Percentiles rank a stretch among this genome's conserved stretches.
These are phyloP conservation scores for Callospermophilus lateralis DNA, from an alignment of 2,113 vertebrate genomes.

Conservation along the genomic window DNA sequence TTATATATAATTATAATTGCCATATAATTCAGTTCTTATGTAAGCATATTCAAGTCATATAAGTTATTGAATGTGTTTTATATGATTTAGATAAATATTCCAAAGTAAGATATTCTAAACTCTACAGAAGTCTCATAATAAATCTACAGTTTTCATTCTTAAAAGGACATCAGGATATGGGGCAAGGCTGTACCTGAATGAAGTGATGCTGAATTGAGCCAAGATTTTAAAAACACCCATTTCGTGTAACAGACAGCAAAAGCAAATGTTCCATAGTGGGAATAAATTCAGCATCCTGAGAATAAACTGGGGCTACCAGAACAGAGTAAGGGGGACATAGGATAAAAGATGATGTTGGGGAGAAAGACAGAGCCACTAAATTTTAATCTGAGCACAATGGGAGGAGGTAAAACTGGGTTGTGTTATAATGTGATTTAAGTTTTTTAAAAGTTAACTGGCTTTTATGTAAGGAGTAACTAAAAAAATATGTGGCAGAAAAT, in stretches of 20 bases:
- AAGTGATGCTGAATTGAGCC: not conserved
- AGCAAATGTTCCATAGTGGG: not conserved
- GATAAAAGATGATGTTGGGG: not conserved
- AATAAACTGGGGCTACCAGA: not conserved
- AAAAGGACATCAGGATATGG: not conserved
- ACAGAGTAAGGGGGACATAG: not conserved
- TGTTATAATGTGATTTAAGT: constrained; percentile 31
- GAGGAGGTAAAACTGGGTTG: not conserved
- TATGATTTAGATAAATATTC: not conserved
- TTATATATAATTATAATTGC: not conserved
- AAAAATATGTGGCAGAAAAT: not conserved
- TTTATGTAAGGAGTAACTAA: constrained; percentile 31
- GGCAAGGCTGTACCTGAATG: not conserved
- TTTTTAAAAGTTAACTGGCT: not conserved
- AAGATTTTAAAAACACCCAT: not conserved
- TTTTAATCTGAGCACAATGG: not conserved
- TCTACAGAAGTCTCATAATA: not conserved
- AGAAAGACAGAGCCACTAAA: not conserved
- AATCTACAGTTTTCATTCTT: not conserved
- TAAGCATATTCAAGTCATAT: not conserved
- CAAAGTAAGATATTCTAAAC: not conserved
- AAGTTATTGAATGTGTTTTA: not conserved
- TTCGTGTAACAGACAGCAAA: not conserved
- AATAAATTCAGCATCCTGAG: not conserved
- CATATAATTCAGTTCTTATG: not conserved